Percentiles rank a stretch among this genome's conserved stretches.
Evolutionary conservation across 2,888 invertebrate species (phyloP).

Genomic region (Eupithecia insigniata): DNA sequence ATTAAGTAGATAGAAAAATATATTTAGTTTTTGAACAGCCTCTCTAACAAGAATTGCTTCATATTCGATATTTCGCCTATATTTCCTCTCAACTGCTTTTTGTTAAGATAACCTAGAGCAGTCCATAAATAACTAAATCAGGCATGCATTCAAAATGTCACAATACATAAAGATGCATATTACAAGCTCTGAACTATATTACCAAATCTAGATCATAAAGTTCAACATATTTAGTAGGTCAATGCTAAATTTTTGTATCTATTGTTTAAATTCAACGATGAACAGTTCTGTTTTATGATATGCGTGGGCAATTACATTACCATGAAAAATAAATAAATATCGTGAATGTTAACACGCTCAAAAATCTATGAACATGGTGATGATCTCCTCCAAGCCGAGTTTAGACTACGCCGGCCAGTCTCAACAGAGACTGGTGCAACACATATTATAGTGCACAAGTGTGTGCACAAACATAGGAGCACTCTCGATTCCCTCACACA

Average conservation of each 20-base stretch:
- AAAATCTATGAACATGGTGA: no score
- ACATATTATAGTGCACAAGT: no score
- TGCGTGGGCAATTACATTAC: constrained; percentile 35
- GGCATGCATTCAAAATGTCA: constrained; percentile 27
- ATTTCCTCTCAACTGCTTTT: background rate
- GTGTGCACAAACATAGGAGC: no score
- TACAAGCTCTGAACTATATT: constrained; percentile 12
- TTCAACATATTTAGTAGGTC: constrained; percentile 53
- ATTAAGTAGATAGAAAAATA: no score
- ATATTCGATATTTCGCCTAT: background rate
- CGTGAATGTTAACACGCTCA: background rate
- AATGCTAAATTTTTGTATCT: constrained; percentile 55
- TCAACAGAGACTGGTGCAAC: no score
- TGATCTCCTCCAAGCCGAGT: no score
- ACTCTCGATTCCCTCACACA: no score
- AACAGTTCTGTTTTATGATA: constrained; percentile 33
- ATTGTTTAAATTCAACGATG: constrained; percentile 50
- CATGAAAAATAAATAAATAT: constrained; percentile 29
- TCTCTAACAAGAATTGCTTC: background rate
- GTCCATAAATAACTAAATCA: background rate
- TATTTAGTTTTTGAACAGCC: background rate
- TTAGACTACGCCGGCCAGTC: no score
- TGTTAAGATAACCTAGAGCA: constrained; percentile 5
- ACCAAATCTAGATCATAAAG: constrained; percentile 37
- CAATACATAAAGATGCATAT: constrained; percentile 8